A percentile compares a stretch with the other conserved stretches of the same genome.
phyloP scores from a whole-genome alignment of 1,140 invertebrate species.

The Triops longicaudatus region DNA sequence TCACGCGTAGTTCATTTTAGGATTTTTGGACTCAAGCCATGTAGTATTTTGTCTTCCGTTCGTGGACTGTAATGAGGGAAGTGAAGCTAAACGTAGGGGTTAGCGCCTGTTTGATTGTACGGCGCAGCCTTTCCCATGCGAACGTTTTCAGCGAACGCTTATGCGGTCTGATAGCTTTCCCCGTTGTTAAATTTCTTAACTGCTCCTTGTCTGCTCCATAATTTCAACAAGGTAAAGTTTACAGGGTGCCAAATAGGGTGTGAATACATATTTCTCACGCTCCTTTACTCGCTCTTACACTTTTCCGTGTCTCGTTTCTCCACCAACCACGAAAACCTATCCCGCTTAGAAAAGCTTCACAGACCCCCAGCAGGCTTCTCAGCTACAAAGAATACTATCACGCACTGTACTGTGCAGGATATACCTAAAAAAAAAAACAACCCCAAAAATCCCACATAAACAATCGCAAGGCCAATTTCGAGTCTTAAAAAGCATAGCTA shows the following conservation, averaged over 20 bases:
- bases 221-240: slow-evolving; percentile 8
- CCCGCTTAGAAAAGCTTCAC: background rate
- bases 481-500: background rate
- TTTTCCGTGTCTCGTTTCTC: background rate
- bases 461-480: background rate
- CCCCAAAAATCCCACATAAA: background rate
- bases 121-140: background rate
- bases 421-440: no score
- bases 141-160: background rate
- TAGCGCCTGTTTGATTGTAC: background rate
- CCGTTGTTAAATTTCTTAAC: background rate
- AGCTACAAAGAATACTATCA: background rate
- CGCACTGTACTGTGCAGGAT: background rate
- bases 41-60: slow-evolving; percentile 3
- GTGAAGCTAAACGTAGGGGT: background rate
- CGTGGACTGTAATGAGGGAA: background rate
- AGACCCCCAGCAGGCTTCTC: background rate
- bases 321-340: background rate
- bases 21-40: background rate
- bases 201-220: background rate
- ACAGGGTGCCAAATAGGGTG: slow-evolving; percentile 6
- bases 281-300: background rate
- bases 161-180: background rate
- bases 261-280: slow-evolving; percentile 7
- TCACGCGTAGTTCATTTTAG: background rate